Evolutionary conservation across 2,797 vertebrate genomes (phyloP).

Genomic region (Ibycter americanus): DNA sequence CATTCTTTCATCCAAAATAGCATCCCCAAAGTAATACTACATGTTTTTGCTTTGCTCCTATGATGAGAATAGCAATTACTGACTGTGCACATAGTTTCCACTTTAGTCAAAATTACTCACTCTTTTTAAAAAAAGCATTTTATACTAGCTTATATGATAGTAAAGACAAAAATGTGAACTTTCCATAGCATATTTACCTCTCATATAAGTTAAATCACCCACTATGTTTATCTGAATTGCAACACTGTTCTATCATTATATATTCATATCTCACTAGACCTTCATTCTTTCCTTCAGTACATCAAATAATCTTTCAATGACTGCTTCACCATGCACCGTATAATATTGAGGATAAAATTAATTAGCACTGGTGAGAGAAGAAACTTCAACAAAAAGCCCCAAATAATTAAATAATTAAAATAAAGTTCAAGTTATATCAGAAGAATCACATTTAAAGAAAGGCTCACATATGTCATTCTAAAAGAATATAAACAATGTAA

Average conservation of each 20-base stretch:
- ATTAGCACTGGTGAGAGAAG: not conserved
- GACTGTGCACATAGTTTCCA: not conserved
- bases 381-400: not conserved
- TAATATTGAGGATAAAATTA: not conserved
- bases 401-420: not conserved
- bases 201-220: not conserved
- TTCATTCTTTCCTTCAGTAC: not conserved
- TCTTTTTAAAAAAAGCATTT: not conserved
- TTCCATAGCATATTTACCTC: not conserved
- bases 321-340: not conserved
- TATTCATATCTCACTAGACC: not conserved
- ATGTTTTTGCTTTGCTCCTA: slow-evolving; percentile 15
- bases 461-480: not conserved
- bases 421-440: not conserved
- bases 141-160: not conserved
- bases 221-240: not conserved
- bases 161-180: not conserved
- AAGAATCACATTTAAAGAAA: not conserved
- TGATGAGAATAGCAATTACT: slow-evolving; percentile 4
- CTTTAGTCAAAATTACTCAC: not conserved
- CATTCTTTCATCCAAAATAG: slow-evolving; percentile 43
- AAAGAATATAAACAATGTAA: not conserved
- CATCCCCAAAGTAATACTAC: slow-evolving; percentile 6
- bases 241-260: not conserved
- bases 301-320: not conserved